Base-by-base conservation (phyloP, 2,888 invertebrate genomes). In the Nomada flava region DNA sequence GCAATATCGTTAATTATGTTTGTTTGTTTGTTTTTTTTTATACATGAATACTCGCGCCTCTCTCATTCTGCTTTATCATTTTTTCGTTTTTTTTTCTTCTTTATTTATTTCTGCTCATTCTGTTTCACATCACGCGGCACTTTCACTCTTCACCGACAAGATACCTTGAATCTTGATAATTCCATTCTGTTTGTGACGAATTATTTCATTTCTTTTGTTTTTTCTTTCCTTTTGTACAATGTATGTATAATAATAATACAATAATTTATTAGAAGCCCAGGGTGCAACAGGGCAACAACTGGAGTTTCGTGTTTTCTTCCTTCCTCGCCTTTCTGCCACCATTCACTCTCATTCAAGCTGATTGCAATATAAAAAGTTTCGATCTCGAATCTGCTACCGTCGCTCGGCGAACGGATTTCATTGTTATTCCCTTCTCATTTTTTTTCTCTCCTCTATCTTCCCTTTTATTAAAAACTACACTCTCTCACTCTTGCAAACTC, bases 1-100 rank as follows among this genome's bases (percentile, higher is more conserved):
- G 93, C 94, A 93, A 91, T 92, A 88, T 91, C 85, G 89, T 90
- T 91, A 91, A 91, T 91, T 87, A 89, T 88, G 84, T 90, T 88
- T 53, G 20, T 36, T 68, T 59, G n/a, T 76, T 57, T 26, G n/a
- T 53, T 64, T 76, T 26, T 23, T 53, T 64, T 76, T 69, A 69
- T 87, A 89, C 89, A 89, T 89, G 83, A 88, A 86, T 90, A 89
- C 86, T 85, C 77, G 78, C 74, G 60, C 79, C 70, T 69, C 63
- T 62, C 60, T 67, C 59, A 23, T 55, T 76, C 63, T 71, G 47
- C 59, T 62, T 20, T 60, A 60, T 5, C n/a, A 13, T 47, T 86
- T 44, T 59, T 63, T 70, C 75, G 63, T 47, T 47, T 86, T 44
- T 44, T 59, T 63, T 72, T 76, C 60, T 47, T 59, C 15, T 70